Base-by-base conservation (phyloP, 1,140 invertebrate genomes). In the Dendroctonus valens region DNA sequence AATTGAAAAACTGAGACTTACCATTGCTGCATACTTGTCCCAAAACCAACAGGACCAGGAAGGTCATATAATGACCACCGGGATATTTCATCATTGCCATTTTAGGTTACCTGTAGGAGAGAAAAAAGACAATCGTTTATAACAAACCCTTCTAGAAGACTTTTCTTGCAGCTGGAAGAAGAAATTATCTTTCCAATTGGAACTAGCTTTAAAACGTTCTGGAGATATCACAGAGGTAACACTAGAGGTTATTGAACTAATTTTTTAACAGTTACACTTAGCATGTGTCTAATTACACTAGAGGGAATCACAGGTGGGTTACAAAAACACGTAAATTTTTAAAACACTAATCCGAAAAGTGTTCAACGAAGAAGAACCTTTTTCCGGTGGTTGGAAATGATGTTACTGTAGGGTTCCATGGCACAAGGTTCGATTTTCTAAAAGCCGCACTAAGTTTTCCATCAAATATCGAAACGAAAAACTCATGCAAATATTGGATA, bases 21-120 rank as follows among this genome's bases (percentile, higher is more conserved):
- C 74, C 74, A 57, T 70, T 74, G 51, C 73, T 73, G 70, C 74
- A 71, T 12, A 73, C 73, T 69, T 73, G 74, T 40, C 72, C 65
- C 48, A 69, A 63, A 41, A 72, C 67, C 46, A 74, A 67, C 15
- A 75, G 70, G 50, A 74, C 57, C 53, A 75, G 63, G 54, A 75
- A 70, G 64, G 69, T 71, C 72, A 70, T 62, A 41, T 73, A 50
- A 41, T 69, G 69, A 69, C 64, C 74, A 51, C 73, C 61, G 54
- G 70, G 73, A 68, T 68, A 64, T 68, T 67, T 73, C 74, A 72
- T 70, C 71, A 67, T 72, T 65, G 57, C 52, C 40, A 26, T 26
- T 12, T 9, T 40, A 52, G 52, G 4, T 66, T 60, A 75, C 73
- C 74, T 74, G 70, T 65, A 63, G 66, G 55, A 65, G 65, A 60